Base-by-base conservation (phyloP, 2,888 invertebrate species). In the Adelphocoris suturalis region DNA sequence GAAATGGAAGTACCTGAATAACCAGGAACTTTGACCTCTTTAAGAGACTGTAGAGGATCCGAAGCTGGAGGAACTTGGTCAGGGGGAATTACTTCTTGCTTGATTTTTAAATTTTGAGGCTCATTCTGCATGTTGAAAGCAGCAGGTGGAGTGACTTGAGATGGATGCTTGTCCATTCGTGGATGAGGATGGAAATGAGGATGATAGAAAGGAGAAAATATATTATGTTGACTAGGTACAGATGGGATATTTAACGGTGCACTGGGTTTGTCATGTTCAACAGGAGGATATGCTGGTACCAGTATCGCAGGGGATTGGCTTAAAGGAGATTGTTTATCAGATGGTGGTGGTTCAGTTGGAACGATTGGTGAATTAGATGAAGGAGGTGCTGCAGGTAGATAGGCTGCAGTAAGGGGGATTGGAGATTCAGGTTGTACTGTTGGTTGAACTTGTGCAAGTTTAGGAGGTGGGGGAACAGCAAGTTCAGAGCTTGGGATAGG, bases 11-110 rank as follows among this genome's bases (percentile, higher is more conserved):
- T 92, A 55, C 95, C 95, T 78, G 95, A 94, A 90, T 95, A 95
- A 92, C 96, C 96, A 61, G 96, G 96, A 12, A 97, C 96, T 94
- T 97, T 97, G 0, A 97, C 96, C 93, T 97, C 97, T 93, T 96
- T 96, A 12, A 97, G 93, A 91, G 96, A 96, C 92, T 97, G 97
- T 91, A 97, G 93, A 3, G 97, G 97, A 94, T 97, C 96, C 46
- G 95, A 88, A 13, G 92, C 89, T 4, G 92, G 92, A 14, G 92
- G 90, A 76, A 92, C 87, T 61, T 92, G 92, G 90, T 93, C 92
- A 12, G 92, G 92, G 14, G 93, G 92, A 48, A 93, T 92, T 82
- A 92, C 94, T 93, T 96, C 96, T 92, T 96, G 96, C 92, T 96
- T 96, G 52, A 96, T 96, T 93, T 96, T 96, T 89, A 96, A 93